phyloP scores from a whole-genome alignment of 2,888 invertebrate genomes.

The Diaphora mendica region DNA sequence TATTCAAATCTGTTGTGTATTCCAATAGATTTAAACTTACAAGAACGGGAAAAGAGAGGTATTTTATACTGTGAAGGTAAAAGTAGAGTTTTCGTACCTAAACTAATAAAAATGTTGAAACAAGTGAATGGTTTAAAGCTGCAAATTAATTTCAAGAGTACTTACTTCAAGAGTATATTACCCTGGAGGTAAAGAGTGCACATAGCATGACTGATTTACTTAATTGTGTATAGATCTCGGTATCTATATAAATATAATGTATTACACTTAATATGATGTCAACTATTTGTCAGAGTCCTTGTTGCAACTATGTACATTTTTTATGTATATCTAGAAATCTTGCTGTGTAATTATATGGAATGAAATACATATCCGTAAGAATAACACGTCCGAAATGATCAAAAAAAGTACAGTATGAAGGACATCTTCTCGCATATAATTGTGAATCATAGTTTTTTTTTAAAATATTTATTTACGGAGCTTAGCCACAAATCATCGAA shows the following conservation, averaged over 20 bases:
- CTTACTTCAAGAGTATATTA: background rate
- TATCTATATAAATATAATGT: background rate
- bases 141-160: background rate
- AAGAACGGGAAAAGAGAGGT: no score
- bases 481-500: no score
- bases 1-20: no score
- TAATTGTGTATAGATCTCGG: background rate
- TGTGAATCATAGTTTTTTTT: no score
- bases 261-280: background rate
- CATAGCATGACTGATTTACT: background rate
- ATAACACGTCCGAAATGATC: background rate
- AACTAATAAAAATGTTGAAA: background rate
- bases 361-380: background rate
- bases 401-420: background rate
- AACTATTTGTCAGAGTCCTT: background rate
- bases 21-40: no score
- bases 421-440: no score
- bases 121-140: background rate
- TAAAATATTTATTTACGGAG: no score
- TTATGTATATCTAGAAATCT: background rate
- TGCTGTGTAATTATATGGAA: background rate
- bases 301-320: constrained; percentile 1
- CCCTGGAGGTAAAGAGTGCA: background rate
- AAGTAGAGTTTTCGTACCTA: background rate
- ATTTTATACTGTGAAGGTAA: no score